Base-by-base conservation (phyloP, 2,888 invertebrate species). In the Mesorhabditis spiculigera region DNA sequence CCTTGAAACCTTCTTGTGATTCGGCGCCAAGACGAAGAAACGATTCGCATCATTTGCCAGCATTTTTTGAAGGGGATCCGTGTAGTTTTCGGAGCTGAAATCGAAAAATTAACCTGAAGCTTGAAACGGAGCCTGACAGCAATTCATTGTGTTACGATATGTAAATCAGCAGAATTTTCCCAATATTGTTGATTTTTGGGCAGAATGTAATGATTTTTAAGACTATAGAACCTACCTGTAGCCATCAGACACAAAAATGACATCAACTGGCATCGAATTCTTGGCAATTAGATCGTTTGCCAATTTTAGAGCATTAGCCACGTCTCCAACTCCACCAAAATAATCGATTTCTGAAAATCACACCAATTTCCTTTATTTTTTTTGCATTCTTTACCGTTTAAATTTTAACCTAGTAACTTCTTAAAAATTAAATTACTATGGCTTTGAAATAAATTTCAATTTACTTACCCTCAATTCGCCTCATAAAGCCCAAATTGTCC, bases 211-310 rank as follows among this genome's bases (percentile, higher is more conserved):
- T 10, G 3, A 50, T 50, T 50, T 50, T 28, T 28, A 28, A 28
- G 28, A 28, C 58, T 50, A 2, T 50, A n/a, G n/a, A 50, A 50
- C 58, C 58, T 13, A 50, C 58, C 58, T 50, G 58, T 50, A 50
- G 10, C 58, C 58, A 50, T 50, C 58, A 50, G 58, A 50, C 58
- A 50, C 58, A 50, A 50, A 50, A 50, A 50, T 50, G 58, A 50
- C n/a, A 50, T 50, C 58, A 0, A 50, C 58, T 10, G 58, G 58
- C 58, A n/a, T 50, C 58, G 58, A n/a, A 50, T n/a, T 50, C 58
- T 50, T 50, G 10, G 58, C 58, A n/a, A 50, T 50, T 13, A 50
- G 58, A 2, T 50, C 10, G 8, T 50, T n/a, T 10, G 58, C 58
- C 58, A 50, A 2, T 2, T 50, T n/a, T 0, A 50, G 8, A 2